These are phyloP conservation scores for Pyrrhia umbra DNA, from an alignment of 2,888 invertebrate species.

Conservation along the genomic window DNA sequence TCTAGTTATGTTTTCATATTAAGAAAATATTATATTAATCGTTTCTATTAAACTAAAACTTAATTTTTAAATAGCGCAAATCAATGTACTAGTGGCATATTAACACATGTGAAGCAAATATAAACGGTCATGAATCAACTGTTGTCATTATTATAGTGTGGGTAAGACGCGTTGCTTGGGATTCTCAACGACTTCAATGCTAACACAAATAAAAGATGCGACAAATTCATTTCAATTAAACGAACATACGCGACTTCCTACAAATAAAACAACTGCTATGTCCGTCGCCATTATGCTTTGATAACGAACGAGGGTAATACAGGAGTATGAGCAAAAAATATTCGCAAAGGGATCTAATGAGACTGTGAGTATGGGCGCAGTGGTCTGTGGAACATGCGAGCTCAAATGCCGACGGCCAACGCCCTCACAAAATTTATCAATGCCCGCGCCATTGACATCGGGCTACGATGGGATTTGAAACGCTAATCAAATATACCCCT, in stretches of 20 bases:
- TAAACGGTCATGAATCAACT: constrained; percentile 46
- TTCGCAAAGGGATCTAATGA: constrained; percentile 79
- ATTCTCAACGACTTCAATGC: constrained; percentile 62
- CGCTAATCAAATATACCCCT: constrained; percentile 70
- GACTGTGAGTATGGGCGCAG: constrained; percentile 75
- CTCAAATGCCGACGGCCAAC: constrained; percentile 75
- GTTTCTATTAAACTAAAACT: no score
- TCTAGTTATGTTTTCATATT: no score
- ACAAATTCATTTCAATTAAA: constrained; percentile 76
- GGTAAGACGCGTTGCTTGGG: constrained; percentile 52
- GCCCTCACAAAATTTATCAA: constrained; percentile 76
- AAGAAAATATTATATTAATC: no score
- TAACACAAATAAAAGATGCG: constrained; percentile 65
- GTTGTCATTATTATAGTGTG: constrained; percentile 46
- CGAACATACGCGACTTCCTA: constrained; percentile 70
- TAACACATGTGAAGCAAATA: constrained; percentile 36
- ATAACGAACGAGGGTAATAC: constrained; percentile 79
- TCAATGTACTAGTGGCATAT: constrained; percentile 11
- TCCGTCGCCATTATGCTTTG: constrained; percentile 75
- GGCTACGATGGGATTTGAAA: constrained; percentile 74
- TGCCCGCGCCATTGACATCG: constrained; percentile 67
- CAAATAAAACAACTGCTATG: constrained; percentile 74
- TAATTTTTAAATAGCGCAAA: no score
- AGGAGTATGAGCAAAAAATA: constrained; percentile 78
- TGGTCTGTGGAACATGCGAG: constrained; percentile 70